phyloP scores from a whole-genome alignment of 2,113 vertebrate genomes.

The Pogonocichla stellata region DNA sequence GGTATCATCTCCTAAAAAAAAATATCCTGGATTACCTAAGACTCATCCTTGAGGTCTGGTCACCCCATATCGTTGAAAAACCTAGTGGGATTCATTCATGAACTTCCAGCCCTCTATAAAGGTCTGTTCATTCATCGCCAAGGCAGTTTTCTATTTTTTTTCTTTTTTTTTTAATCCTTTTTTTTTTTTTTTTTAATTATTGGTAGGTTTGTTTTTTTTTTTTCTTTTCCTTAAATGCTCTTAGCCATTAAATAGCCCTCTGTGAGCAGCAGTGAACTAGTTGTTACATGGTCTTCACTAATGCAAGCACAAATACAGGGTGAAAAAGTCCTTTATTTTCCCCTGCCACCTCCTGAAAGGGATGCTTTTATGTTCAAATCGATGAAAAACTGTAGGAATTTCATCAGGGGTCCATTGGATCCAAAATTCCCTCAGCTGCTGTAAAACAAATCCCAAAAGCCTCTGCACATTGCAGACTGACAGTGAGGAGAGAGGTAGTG shows the following conservation, averaged over 20 bases:
- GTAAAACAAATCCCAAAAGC: constrained; percentile 15
- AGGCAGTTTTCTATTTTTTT: neutral
- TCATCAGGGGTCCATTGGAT: neutral
- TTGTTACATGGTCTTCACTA: constrained; percentile 40
- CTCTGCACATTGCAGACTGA: neutral
- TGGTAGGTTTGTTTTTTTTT: neutral
- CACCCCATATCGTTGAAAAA: constrained; percentile 47
- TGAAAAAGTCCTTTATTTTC: neutral
- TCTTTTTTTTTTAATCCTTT: rapidly evolving
- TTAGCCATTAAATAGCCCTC: constrained; percentile 60
- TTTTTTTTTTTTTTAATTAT: neutral
- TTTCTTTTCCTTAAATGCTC: neutral
- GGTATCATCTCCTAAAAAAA: constrained; percentile 3
- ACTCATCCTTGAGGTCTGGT: constrained; percentile 52
- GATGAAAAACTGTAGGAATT: constrained; percentile 15
- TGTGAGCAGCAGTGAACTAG: constrained; percentile 16
- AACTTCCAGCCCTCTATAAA: constrained; percentile 62
- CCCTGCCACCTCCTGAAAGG: neutral
- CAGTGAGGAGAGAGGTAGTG: neutral
- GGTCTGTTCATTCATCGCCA: constrained; percentile 66
- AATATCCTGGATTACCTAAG: constrained; percentile 22
- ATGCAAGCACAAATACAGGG: neutral
- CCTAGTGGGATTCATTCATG: constrained; percentile 64
- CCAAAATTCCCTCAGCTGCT: constrained; percentile 30
- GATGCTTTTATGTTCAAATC: constrained; percentile 15